These are phyloP conservation scores for Halcyon leucocephala DNA, from an alignment of 2,797 vertebrate genomes.

Conservation along the genomic window DNA sequence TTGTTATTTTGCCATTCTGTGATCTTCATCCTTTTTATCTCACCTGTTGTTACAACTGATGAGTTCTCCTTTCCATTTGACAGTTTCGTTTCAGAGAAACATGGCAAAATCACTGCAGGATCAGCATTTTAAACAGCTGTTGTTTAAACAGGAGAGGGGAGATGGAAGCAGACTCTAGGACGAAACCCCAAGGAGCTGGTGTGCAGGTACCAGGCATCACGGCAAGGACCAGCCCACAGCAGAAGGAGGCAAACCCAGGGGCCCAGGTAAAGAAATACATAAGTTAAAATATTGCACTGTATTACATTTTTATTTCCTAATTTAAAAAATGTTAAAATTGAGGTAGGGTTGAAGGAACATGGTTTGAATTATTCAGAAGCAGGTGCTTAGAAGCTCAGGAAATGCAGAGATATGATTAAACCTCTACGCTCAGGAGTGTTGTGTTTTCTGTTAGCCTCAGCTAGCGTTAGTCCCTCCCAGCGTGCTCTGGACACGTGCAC, in stretches of 20 bases:
- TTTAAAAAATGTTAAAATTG: background rate
- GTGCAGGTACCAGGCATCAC: fast-evolving
- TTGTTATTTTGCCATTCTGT: background rate
- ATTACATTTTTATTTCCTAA: background rate
- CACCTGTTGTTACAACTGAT: background rate
- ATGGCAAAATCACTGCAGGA: background rate
- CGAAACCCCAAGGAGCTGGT: background rate
- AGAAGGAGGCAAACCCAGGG: background rate
- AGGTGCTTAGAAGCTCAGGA: background rate
- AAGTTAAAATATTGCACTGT: background rate
- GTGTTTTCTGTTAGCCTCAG: background rate
- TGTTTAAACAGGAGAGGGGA: background rate
- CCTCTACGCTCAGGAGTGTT: background rate
- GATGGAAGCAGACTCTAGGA: background rate
- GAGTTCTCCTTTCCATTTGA: background rate
- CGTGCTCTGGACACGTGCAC: background rate
- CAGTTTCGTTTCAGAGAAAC: constrained; percentile 29
- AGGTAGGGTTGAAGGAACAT: background rate
- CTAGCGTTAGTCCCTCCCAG: background rate
- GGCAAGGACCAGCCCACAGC: fast-evolving
- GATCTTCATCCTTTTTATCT: background rate
- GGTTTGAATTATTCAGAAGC: background rate
- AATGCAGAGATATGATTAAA: background rate
- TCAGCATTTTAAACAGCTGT: background rate
- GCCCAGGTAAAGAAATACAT: background rate